Evolutionary conservation across 2,113 vertebrate species (phyloP).

Genomic region (Pan paniscus): DNA sequence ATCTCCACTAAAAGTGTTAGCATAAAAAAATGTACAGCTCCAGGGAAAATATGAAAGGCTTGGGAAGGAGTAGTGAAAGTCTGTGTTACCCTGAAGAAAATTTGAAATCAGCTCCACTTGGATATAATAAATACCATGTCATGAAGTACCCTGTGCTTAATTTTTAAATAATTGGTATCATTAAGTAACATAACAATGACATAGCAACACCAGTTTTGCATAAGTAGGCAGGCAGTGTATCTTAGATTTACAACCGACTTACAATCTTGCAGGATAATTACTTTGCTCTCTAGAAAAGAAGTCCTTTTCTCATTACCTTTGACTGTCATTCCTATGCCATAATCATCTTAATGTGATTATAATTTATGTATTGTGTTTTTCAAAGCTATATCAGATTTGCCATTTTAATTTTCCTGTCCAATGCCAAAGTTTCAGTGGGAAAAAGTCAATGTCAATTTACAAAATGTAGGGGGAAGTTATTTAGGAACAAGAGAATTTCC

Average conservation of each 20-base stretch:
- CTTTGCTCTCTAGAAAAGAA: conserved; percentile 75
- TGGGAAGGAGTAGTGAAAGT: conserved; percentile 76
- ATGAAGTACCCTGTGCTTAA: conserved; percentile 78
- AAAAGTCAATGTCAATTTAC: neutral
- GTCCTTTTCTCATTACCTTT: conserved; percentile 77
- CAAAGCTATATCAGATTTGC: conserved; percentile 69
- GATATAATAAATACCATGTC: conserved; percentile 77
- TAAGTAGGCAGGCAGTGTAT: conserved; percentile 69
- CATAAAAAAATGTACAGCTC: conserved; percentile 75
- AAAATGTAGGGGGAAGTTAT: neutral
- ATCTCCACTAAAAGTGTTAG: conserved; percentile 80
- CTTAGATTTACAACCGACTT: conserved; percentile 70
- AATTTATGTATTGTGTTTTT: conserved; percentile 77
- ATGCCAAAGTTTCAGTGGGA: neutral
- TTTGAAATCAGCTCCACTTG: conserved; percentile 68
- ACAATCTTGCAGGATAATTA: conserved; percentile 75
- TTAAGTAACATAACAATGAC: conserved; percentile 82
- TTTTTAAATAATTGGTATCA: conserved; percentile 85
- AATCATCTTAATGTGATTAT: conserved; percentile 72
- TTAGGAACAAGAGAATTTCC: conserved; percentile 1
- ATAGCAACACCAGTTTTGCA: conserved; percentile 75
- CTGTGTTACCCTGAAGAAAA: conserved; percentile 64
- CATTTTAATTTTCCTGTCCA: conserved; percentile 71
- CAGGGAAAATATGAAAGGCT: conserved; percentile 76
- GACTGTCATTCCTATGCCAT: conserved; percentile 69